Evolutionary conservation across 1,140 invertebrate genomes (phyloP), one percentile per base, ranked within the genome.

Genomic region (Drosophila equinoxialis): DNA sequence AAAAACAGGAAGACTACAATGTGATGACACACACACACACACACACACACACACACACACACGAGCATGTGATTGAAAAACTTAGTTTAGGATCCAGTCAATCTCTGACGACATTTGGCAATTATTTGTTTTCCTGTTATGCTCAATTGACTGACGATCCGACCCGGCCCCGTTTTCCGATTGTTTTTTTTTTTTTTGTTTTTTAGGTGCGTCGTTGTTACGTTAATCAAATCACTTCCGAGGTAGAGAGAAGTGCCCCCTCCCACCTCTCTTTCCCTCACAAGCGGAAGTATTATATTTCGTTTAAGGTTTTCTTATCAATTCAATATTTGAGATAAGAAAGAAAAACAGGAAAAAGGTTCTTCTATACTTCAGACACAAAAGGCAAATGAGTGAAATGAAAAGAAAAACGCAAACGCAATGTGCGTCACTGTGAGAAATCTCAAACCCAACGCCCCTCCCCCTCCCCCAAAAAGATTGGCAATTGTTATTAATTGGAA

Each of bases 401-500:
- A 20, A 39, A 37, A 37, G 6, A 7, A 60, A 39, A 23, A 6
- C 33, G 13, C 23, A 63, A 48, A 17, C 41, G 13, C 45, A n/a
- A 30, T 63, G 23, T 63, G 61, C 68, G 30, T 48, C 54, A 17
- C 20, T 51, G 45, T 51, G 45, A 11, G 17, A 65, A 37, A 55
- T 35, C 8, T 6, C 30, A 26, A 5, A 26, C 35, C 35, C 35
- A 35, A 23, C 1, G 0, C 6, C 33, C 33, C 6, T 6, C 33
- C 33, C 5, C 33, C 33, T 35, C 6, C 33, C 33, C 7, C 33
- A 39, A 48, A 74, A 57, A 45, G 37, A 55, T 67, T 33, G 30
- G 41, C 81, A 85, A 79, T 87, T 82, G 75, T 86, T 86, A 86
- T 86, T 86, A 86, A 86, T 86, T 86, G 71, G 57, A 68, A 87